phyloP scores from a whole-genome alignment of 2,113 vertebrate species.

The Echinops telfairi region DNA sequence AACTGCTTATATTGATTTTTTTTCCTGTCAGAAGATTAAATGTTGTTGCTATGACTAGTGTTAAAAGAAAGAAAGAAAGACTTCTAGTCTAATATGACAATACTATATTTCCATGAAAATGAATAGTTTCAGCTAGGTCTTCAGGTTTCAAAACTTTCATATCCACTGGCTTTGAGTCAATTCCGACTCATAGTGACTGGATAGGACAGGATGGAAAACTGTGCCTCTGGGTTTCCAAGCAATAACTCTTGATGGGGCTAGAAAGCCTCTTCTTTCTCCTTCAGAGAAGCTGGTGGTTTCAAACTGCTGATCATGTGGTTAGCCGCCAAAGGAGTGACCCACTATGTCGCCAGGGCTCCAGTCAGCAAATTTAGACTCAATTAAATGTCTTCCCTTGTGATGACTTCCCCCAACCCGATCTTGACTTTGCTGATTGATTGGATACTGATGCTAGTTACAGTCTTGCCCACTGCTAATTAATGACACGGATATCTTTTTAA shows the following conservation, averaged over 20 bases:
- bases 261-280: too few species aligned
- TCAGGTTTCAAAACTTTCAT: neutral
- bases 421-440: too few species aligned
- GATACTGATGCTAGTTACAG: neutral
- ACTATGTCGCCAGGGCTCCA: too few species aligned
- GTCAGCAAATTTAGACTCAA: neutral
- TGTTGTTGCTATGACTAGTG: neutral
- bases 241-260: too few species aligned
- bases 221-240: too few species aligned
- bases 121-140: neutral
- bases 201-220: too few species aligned
- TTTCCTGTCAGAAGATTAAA: neutral
- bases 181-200: too few species aligned
- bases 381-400: slow-evolving; percentile 7
- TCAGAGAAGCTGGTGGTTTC: too few species aligned
- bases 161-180: too few species aligned
- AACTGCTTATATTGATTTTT: neutral
- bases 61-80: neutral
- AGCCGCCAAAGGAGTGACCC: too few species aligned
- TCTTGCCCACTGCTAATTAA: neutral
- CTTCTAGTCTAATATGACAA: neutral
- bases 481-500: neutral
- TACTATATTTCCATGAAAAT: slow-evolving; percentile 9
- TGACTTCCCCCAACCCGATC: neutral
- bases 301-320: too few species aligned